Evolutionary conservation across 2,888 invertebrate genomes (phyloP).

Genomic region (Gerris lacustris): DNA sequence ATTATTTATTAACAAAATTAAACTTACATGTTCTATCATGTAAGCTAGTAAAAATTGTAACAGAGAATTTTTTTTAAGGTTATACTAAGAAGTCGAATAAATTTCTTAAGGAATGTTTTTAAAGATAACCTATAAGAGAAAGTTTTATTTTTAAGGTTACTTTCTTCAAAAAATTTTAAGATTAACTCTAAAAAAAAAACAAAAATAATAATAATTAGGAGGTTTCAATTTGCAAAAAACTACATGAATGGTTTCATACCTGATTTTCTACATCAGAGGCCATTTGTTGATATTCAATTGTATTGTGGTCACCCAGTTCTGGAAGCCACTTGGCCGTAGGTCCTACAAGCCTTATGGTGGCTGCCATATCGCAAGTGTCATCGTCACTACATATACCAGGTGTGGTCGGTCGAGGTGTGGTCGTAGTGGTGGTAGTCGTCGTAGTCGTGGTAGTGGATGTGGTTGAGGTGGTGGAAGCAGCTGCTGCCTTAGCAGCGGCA

Average conservation of each 20-base stretch:
- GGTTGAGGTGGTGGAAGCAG: slow-evolving; percentile 49
- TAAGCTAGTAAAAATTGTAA: too few relatives aligned
- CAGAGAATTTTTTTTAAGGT: too few relatives aligned
- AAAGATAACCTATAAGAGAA: too few relatives aligned
- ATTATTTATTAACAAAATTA: too few relatives aligned
- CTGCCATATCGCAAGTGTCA: slow-evolving; percentile 60
- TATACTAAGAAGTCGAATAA: too few relatives aligned
- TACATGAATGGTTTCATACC: slow-evolving; percentile 39
- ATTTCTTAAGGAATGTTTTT: too few relatives aligned
- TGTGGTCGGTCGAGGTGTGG: slow-evolving; percentile 56
- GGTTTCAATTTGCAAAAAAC: too few relatives aligned
- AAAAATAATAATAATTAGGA: too few relatives aligned
- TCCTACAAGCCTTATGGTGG: slow-evolving; percentile 70
- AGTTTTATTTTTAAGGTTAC: too few relatives aligned
- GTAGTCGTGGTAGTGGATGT: slow-evolving; percentile 50
- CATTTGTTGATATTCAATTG: slow-evolving; percentile 71
- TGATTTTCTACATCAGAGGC: slow-evolving; percentile 69
- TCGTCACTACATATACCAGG: slow-evolving; percentile 65
- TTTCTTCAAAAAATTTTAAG: too few relatives aligned
- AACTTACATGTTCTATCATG: too few relatives aligned
- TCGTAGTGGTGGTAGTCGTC: slow-evolving; percentile 57
- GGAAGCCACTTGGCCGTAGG: slow-evolving; percentile 67
- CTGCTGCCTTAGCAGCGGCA: slow-evolving; percentile 44
- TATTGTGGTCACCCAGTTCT: slow-evolving; percentile 72
- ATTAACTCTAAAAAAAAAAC: too few relatives aligned